Conservation (phyloP, 2,888 invertebrate genomes). For the Drosophila fulvimacula region DNA sequence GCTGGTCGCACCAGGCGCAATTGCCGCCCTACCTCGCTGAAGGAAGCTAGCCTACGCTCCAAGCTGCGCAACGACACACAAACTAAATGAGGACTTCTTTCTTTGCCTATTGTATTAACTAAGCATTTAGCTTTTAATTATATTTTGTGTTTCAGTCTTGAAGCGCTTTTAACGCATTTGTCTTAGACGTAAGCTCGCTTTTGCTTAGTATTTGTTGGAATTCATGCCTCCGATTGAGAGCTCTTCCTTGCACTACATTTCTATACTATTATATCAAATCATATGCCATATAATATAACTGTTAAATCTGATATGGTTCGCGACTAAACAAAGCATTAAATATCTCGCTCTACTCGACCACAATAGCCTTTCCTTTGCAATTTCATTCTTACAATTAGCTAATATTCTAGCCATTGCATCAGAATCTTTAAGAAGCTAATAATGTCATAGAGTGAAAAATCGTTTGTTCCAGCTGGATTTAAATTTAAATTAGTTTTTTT, state of each 20-base stretch:
- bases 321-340: no score
- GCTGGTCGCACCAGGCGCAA: conserved; percentile 36
- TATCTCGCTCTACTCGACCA: no score
- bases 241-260: neutral
- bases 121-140: neutral
- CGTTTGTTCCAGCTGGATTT: no score
- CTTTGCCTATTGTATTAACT: neutral
- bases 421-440: no score
- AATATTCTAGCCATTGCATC: no score
- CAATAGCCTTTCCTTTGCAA: no score
- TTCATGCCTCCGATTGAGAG: neutral
- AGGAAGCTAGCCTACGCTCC: conserved; percentile 17
- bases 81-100: conserved; percentile 10
- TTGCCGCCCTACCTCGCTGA: conserved; percentile 47
- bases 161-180: neutral
- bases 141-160: neutral
- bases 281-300: neutral
- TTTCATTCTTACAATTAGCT: no score
- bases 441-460: no score
- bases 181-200: neutral
- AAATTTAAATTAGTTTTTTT: no score
- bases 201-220: no score
- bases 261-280: neutral
- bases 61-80: conserved; percentile 44
- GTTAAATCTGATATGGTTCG: neutral